A percentile compares a stretch with the other conserved stretches of the same genome.
These are phyloP conservation scores for Tetheella fluctuosa DNA, from an alignment of 2,888 invertebrate species.

Conservation along the genomic window DNA sequence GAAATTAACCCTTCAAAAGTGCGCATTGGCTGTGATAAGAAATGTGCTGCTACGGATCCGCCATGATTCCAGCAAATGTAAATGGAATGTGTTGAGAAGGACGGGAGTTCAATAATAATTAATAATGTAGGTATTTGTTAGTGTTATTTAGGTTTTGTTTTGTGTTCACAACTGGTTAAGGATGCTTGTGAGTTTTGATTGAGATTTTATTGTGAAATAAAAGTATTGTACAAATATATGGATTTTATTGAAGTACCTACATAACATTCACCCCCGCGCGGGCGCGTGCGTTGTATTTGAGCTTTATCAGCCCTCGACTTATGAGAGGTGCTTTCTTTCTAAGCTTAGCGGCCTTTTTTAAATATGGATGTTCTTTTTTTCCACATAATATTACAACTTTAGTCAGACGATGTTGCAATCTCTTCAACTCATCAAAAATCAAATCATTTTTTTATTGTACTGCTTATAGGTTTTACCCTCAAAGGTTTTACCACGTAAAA, in stretches of 20 bases:
- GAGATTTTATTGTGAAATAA: constrained; percentile 80
- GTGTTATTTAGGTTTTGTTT: constrained; percentile 70
- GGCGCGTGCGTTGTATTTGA: too few species aligned
- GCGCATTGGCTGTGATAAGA: constrained; percentile 42
- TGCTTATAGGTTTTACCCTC: too few species aligned
- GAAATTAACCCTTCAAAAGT: background rate
- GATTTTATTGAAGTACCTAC: constrained; percentile 41
- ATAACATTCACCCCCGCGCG: background rate
- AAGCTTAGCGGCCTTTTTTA: too few species aligned
- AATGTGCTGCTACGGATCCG: constrained; percentile 41
- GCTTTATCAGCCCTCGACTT: constrained; percentile 19
- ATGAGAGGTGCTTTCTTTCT: too few species aligned
- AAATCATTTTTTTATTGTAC: too few species aligned
- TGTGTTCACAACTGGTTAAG: constrained; percentile 69
- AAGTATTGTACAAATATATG: constrained; percentile 65
- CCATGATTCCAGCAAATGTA: constrained; percentile 29
- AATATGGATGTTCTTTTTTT: too few species aligned
- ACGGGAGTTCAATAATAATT: constrained; percentile 41
- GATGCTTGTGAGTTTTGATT: constrained; percentile 79
- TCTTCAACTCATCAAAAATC: too few species aligned
- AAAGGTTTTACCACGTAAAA: too few species aligned
- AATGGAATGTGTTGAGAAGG: constrained; percentile 29
- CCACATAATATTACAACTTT: too few species aligned
- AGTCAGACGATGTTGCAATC: too few species aligned
- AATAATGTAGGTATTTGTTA: constrained; percentile 61